phyloP scores from a whole-genome alignment of 2,797 vertebrate species.

The Taeniopygia guttata region DNA sequence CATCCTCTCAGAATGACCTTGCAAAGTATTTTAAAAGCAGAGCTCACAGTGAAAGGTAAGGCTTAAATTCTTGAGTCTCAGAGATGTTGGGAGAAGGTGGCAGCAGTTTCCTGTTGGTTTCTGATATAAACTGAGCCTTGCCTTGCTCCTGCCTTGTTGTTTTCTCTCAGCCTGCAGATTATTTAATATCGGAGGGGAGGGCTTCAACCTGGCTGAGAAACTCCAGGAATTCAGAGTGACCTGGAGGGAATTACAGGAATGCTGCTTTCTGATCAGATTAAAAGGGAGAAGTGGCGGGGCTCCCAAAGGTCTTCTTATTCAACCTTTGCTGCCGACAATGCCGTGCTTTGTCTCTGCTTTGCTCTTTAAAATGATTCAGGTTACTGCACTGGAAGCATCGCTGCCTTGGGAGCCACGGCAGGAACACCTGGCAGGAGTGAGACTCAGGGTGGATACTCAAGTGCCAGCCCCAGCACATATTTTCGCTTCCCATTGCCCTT shows the following conservation, averaged over 20 bases:
- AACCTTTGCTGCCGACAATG: slow-evolving; percentile 53
- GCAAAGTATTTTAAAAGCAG: not conserved
- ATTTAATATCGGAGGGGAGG: slow-evolving; percentile 56
- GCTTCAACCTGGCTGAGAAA: slow-evolving; percentile 67
- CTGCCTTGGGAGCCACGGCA: not conserved
- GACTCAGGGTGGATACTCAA: not conserved
- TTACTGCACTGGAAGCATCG: not conserved
- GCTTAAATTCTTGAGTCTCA: not conserved
- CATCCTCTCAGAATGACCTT: not conserved
- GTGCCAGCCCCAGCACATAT: not conserved
- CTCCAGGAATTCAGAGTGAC: slow-evolving; percentile 64
- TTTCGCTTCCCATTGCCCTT: not conserved
- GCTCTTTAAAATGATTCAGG: slow-evolving; percentile 37
- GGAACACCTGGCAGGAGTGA: not conserved
- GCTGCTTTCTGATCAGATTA: slow-evolving; percentile 66
- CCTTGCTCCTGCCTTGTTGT: not conserved
- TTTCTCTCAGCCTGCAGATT: slow-evolving; percentile 42
- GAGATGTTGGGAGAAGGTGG: not conserved
- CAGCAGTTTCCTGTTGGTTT: slow-evolving; percentile 9
- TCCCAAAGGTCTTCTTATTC: slow-evolving; percentile 69
- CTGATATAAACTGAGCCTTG: slow-evolving; percentile 1
- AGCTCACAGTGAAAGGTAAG: not conserved
- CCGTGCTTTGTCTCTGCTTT: slow-evolving; percentile 52
- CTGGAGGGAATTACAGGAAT: slow-evolving; percentile 68
- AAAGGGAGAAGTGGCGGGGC: slow-evolving; percentile 53